Evolutionary conservation across 2,888 invertebrate species (phyloP).

Genomic region (Sipha maydis): DNA sequence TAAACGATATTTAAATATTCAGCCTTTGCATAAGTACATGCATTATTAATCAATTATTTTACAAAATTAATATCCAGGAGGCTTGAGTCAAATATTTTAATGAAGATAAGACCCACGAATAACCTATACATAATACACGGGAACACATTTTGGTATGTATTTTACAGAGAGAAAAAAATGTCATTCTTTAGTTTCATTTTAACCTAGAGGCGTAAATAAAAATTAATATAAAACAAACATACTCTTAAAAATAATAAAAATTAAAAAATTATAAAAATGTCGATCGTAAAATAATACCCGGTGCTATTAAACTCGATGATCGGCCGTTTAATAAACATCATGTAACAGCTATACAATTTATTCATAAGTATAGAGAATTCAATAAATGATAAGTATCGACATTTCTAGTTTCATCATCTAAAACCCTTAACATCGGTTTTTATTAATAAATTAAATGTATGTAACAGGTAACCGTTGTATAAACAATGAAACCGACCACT

Average conservation of each 20-base stretch:
- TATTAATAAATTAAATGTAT: neutral
- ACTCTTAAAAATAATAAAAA: constrained; percentile 32
- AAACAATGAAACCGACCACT: neutral
- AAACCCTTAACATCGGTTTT: neutral
- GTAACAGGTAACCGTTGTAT: neutral
- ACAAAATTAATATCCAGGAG: neutral
- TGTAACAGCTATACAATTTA: neutral
- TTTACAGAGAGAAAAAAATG: neutral
- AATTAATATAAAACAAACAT: neutral
- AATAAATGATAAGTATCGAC: too few species aligned
- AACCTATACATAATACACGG: neutral
- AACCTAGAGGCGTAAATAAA: neutral
- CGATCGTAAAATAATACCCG: constrained; percentile 19
- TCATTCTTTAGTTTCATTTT: constrained; percentile 14
- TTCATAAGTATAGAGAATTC: neutral
- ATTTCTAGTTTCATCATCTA: too few species aligned
- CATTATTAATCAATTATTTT: constrained; percentile 9
- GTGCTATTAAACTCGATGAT: constrained; percentile 17
- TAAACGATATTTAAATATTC: constrained; percentile 16
- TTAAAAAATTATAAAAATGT: constrained; percentile 28
- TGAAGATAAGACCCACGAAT: neutral
- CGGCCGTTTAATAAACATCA: constrained; percentile 24
- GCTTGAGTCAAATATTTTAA: constrained; percentile 3
- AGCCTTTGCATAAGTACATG: neutral
- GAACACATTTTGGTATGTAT: neutral